Base-by-base conservation (phyloP, 2,113 vertebrate species). In the Phoxinus phoxinus region DNA sequence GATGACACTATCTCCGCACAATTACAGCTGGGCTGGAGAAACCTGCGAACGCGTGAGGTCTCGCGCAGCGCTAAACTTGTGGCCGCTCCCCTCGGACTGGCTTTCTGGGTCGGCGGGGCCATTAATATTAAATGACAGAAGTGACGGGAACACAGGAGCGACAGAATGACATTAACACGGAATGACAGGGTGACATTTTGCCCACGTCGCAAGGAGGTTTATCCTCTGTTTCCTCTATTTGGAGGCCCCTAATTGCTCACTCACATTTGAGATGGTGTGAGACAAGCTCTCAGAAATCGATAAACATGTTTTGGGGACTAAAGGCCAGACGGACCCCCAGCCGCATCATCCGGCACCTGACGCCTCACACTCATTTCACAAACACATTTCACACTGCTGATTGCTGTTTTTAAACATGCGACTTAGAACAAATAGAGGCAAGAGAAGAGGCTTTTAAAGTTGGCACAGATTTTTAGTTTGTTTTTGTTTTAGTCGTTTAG, bases 141-240 rank as follows among this genome's bases (percentile, higher is more conserved):
- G 63, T 75, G 67, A 41, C 88, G 32, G 69, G 63, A 81, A 82
- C 78, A 63, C 58, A 6, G 48, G 77, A 48, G 73, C 35, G 30
- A 77, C 78, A 56, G 82, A 86, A 82, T 86, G 83, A 69, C 85
- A 87, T 85, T 89, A 87, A 75, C 63, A 8, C 37, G 78, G 44
- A 90, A 91, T 92, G 92, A 93, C 92, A 89, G 91, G 93, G 93
- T 94, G 94, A 94, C 94, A 95, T 94, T 95, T 95, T 92, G 63
- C 92, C 89, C 89, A 90, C 90, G 87, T 90, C 86, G 78, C 90
- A 90, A 89, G 83, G 71, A 91, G 92, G 90, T 92, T 89, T 92
- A 91, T 91, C 91, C 90, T 91, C 87, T 86, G 86, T 89, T 94
- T 90, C 90, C 90, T 87, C 85, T 87, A 92, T 90, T 91, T 90